A percentile compares a stretch with the other conserved stretches of the same genome.
phyloP scores from a whole-genome alignment of 2,888 invertebrate genomes.

The Anoncus sp. region DNA sequence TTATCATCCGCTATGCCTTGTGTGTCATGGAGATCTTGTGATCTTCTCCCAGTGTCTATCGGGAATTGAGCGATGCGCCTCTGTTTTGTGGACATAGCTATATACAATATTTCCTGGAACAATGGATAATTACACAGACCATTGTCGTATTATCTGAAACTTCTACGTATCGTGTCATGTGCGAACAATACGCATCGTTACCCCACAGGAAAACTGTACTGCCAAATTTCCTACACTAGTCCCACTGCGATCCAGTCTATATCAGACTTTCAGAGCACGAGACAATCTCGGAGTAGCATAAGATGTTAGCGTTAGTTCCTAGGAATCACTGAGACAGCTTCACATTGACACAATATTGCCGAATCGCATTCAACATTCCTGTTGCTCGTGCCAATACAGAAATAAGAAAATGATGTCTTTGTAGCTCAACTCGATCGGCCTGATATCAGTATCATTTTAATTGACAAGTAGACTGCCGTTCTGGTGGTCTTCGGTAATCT shows the following conservation, averaged over 20 bases:
- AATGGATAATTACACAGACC: background rate
- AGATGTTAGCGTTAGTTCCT: too few relatives aligned
- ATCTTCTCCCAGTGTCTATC: background rate
- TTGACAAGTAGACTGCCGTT: background rate
- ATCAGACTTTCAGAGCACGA: too few relatives aligned
- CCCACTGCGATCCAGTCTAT: too few relatives aligned
- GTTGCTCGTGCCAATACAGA: background rate
- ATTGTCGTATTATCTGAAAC: background rate
- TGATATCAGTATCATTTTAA: background rate
- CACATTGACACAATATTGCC: too few relatives aligned
- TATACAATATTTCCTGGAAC: background rate
- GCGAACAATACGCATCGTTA: background rate
- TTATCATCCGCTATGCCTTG: background rate
- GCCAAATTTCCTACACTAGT: too few relatives aligned
- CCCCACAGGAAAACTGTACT: background rate
- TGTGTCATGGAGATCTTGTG: background rate
- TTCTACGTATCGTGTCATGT: background rate
- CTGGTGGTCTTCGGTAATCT: background rate
- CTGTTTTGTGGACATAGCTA: background rate
- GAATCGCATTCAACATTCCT: too few relatives aligned
- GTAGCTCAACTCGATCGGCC: background rate
- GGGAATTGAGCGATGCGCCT: conserved; percentile 1
- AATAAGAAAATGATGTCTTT: background rate
- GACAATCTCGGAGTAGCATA: too few relatives aligned
- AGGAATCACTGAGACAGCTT: too few relatives aligned